Evolutionary conservation across 2,113 vertebrate species (phyloP), one percentile per base, ranked within the genome.

Genomic region (Struthio camelus): DNA sequence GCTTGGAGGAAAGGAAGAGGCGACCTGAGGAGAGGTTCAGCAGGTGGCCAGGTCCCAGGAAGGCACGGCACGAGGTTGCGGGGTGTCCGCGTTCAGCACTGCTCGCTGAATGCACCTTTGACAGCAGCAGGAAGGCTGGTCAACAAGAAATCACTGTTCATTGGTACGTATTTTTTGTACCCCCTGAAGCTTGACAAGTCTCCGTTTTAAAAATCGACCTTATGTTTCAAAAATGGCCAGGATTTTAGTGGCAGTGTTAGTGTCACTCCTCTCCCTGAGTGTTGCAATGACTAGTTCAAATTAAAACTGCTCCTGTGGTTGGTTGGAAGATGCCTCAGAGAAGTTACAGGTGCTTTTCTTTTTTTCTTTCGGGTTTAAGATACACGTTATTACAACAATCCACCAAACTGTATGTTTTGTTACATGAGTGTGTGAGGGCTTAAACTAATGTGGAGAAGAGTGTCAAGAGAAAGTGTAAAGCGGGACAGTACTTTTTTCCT

Each of bases 101-200:
- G 46, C 53, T 53, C 25, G 34, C 19, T 11, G 38, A 28, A 24
- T 4, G 22, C 17, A 3, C 12, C 7, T 0, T 15, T 67, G 79
- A 73, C 42, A 75, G n/a, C 9, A 34, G 34, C 46, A 22, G 46
- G 70, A 34, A 53, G 73, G 14, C 16, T 4, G 6, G 2, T 58
- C 54, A 0, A 0, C 1, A 9, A 61, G 48, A 61, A 51, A 83
- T 51, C 53, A 5, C 17, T 10, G 2, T 50, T 80, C 34, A 34
- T 40, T 69, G 62, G 27, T 6, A n/a, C 32, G 10, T 28, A 44
- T 38, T 56, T 42, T 2, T 14, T 17, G 36, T 12, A n/a, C 32
- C 50, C 58, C 27, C 9, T 22, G n/a, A 72, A 56, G 25, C 19
- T 18, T 28, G 83, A 54, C 12, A 9, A 25, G 77, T 38, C 11